Evolutionary conservation across 2,888 invertebrate species (phyloP).

Genomic region (Chaetogeoica ovagalla): DNA sequence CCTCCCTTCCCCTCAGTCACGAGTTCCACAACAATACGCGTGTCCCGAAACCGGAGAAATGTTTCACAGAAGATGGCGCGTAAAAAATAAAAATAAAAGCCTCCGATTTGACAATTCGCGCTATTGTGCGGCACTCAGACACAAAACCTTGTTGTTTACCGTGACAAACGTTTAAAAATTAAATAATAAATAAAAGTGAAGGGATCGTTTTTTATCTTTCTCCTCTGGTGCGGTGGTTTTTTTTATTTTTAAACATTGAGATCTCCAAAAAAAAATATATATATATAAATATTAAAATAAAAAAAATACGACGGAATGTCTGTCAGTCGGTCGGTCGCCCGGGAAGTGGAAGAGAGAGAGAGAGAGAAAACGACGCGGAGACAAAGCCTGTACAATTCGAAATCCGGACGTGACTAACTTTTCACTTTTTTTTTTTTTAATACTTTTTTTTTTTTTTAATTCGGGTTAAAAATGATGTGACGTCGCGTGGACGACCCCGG

Average conservation of each 20-base stretch:
- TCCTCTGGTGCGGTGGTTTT: not conserved
- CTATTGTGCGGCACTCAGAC: constrained; percentile 18
- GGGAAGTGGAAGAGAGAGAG: not conserved
- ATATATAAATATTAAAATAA: too few species aligned
- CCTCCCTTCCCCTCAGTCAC: not conserved
- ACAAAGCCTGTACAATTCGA: constrained; percentile 44
- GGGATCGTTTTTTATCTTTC: constrained; percentile 16
- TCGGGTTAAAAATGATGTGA: constrained; percentile 49
- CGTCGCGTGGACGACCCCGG: constrained; percentile 17
- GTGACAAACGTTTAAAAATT: constrained; percentile 42
- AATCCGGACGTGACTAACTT: constrained; percentile 51
- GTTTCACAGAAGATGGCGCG: not conserved
- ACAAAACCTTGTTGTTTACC: constrained; percentile 34
- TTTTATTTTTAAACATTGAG: constrained; percentile 6
- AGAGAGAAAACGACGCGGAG: constrained; percentile 10
- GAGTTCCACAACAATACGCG: constrained; percentile 12
- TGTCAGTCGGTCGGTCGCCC: not conserved
- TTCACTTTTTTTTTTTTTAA: constrained; percentile 31
- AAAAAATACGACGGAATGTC: constrained; percentile 35
- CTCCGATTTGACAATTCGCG: constrained; percentile 17
- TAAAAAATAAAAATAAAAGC: not conserved
- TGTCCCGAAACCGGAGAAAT: not conserved
- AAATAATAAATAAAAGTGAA: constrained; percentile 36
- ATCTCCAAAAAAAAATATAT: not conserved
- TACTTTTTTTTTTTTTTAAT: constrained; percentile 29